phyloP scores from a whole-genome alignment of 1,140 invertebrate species.

The Halictus rubicundus region DNA sequence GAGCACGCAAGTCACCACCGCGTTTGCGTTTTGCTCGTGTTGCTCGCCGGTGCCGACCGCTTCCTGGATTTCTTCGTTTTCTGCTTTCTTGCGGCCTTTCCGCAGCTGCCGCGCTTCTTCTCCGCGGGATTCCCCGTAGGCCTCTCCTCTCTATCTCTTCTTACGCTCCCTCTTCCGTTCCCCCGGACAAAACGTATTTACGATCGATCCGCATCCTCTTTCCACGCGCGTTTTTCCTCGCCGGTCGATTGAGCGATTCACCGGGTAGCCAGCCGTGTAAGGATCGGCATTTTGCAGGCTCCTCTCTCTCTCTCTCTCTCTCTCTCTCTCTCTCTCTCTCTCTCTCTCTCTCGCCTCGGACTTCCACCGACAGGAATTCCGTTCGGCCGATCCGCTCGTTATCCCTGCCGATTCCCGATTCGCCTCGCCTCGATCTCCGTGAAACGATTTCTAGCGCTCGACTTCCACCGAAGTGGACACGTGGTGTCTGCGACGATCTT shows the following conservation, averaged over 20 bases:
- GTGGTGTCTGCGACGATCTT: too few relatives aligned
- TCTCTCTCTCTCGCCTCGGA: neutral
- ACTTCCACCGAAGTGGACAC: too few relatives aligned
- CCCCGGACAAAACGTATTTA: neutral
- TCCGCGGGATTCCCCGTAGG: neutral
- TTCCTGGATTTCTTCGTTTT: slow-evolving; percentile 69
- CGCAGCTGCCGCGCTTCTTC: neutral
- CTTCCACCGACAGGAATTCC: neutral
- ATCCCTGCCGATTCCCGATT: too few relatives aligned
- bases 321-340: too few relatives aligned
- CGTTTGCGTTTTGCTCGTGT: slow-evolving; percentile 58
- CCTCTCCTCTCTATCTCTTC: too few relatives aligned
- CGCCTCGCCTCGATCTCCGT: too few relatives aligned
- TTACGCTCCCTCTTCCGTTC: too few relatives aligned
- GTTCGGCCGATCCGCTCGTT: too few relatives aligned
- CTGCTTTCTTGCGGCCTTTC: slow-evolving; percentile 14
- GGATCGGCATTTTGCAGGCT: slow-evolving; percentile 16
- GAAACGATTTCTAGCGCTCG: too few relatives aligned
- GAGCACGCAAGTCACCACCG: slow-evolving; percentile 20
- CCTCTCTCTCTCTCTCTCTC: too few relatives aligned
- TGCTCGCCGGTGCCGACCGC: slow-evolving; percentile 47
- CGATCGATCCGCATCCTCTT: slow-evolving; percentile 31
- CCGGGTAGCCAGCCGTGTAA: neutral
- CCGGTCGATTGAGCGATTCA: slow-evolving; percentile 26
- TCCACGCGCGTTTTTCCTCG: slow-evolving; percentile 1